Base-by-base conservation (phyloP, 2,888 invertebrate species). In the Disparrhopalites patrizii region DNA sequence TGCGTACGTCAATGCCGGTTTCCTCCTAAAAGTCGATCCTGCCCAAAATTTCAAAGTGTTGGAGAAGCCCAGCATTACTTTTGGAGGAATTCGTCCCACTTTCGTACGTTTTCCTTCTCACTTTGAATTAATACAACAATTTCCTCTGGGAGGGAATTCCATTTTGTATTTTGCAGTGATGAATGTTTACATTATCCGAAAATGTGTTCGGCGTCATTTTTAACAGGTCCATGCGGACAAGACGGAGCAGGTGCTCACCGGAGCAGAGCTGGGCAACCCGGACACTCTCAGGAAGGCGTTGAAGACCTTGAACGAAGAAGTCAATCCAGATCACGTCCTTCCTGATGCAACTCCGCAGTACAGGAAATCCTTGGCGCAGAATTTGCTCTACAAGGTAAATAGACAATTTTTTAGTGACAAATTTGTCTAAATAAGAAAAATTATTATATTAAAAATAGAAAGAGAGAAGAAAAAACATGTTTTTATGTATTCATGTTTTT, bases 331-430 rank as follows among this genome's bases (percentile, higher is more conserved):
- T 67, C 80, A 82, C 15, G 78, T 82, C 20, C 82, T 85, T 0
- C 87, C 88, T 0, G 88, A 90, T 76, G 85, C 88, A 0, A 83
- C 85, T 0, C 85, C 88, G 0, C 81, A 81, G 40, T 91, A 87
- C 76, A 83, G 91, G 27, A 87, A 85, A 75, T 82, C 82, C 15
- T 80, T 93, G 8, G 88, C 91, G 0, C 81, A 87, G 64, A 84
- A 87, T 5, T 80, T 93, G 18, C 87, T 93, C 77, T 93, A 91
- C 78, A 93, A 91, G 83, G 89, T 70, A 86, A 68, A n/a, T 3
- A 5, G n/a, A n/a, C n/a, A 40, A 40, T 10, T 40, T 40, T 40
- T 5, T 5, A 40, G 25, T 20, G 1, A 20, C 1, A 15, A 51
- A n/a, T 47, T 4, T 10, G 28, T 51, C 25, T 20, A 10, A n/a